phyloP scores from a whole-genome alignment of 2,888 invertebrate genomes.

The Nezara viridula region DNA sequence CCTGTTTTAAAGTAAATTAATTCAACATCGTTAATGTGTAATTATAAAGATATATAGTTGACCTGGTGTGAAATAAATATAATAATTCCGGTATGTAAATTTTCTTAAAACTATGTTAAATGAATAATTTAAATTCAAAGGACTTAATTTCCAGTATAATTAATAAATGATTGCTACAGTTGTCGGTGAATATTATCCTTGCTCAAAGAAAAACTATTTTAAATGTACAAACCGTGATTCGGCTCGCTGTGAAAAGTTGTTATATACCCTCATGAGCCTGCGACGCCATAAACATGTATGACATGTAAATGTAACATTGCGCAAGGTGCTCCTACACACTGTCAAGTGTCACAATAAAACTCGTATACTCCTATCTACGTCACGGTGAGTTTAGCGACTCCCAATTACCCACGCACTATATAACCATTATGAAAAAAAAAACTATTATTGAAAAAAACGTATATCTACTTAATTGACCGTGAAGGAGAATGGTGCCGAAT shows the following conservation, averaged over 20 bases:
- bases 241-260: background rate
- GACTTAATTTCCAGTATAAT: no score
- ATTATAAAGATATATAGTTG: no score
- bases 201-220: background rate
- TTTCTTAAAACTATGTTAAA: background rate
- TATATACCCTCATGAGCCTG: background rate
- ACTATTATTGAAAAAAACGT: background rate
- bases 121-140: no score
- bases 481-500: background rate
- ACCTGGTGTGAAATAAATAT: background rate
- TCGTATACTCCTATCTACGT: slow-evolving; percentile 20
- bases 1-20: background rate
- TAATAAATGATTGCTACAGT: no score
- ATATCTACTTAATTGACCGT: slow-evolving; percentile 11
- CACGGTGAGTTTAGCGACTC: slow-evolving; percentile 16
- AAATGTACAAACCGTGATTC: slow-evolving; percentile 14
- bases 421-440: background rate
- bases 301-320: slow-evolving; percentile 36
- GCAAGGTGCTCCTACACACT: slow-evolving; percentile 28
- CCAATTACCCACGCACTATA: background rate
- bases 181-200: no score
- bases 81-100: background rate
- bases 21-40: background rate
- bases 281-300: slow-evolving; percentile 44
- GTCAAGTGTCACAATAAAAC: slow-evolving; percentile 38